These are phyloP conservation scores for Subanguina moxae DNA, from an alignment of 1,140 invertebrate species.

Conservation along the genomic window DNA sequence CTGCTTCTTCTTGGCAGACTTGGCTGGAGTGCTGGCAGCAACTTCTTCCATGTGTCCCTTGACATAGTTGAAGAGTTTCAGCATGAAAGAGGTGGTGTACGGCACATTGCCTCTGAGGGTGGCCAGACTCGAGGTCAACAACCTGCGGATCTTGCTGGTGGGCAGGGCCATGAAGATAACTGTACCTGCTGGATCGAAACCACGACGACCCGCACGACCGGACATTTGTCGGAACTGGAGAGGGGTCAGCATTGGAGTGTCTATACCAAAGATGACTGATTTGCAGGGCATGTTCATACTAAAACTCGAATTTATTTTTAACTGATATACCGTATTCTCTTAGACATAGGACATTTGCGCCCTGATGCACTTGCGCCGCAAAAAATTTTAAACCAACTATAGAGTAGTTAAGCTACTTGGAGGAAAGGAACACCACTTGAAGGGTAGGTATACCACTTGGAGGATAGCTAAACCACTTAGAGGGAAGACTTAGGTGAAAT, in stretches of 20 bases:
- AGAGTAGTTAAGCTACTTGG: too few relatives aligned
- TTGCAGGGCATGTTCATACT: conserved; percentile 60
- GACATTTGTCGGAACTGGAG: conserved; percentile 59
- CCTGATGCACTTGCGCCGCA: conserved; percentile 6
- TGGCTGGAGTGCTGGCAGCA: background rate
- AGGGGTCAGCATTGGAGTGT: conserved; percentile 53
- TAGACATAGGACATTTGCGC: too few relatives aligned
- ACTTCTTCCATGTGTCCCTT: conserved; percentile 26
- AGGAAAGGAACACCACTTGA: conserved; percentile 11
- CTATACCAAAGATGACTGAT: conserved; percentile 58
- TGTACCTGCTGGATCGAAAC: conserved; percentile 57
- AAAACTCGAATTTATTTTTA: too few relatives aligned
- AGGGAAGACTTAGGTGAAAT: conserved; percentile 6
- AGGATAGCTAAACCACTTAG: too few relatives aligned
- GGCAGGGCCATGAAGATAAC: conserved; percentile 58
- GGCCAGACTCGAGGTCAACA: conserved; percentile 54
- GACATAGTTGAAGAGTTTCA: conserved; percentile 50
- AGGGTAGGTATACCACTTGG: too few relatives aligned
- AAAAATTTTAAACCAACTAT: too few relatives aligned
- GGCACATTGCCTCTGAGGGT: conserved; percentile 57
- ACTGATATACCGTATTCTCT: too few relatives aligned
- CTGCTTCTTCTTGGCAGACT: conserved; percentile 31
- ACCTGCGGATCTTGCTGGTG: conserved; percentile 58
- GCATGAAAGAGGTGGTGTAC: conserved; percentile 53
- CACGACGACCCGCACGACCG: conserved; percentile 58